Evolutionary conservation across 2,113 vertebrate species (phyloP), one percentile per base, ranked within the genome.

Genomic region (Chaenocephalus aceratus): DNA sequence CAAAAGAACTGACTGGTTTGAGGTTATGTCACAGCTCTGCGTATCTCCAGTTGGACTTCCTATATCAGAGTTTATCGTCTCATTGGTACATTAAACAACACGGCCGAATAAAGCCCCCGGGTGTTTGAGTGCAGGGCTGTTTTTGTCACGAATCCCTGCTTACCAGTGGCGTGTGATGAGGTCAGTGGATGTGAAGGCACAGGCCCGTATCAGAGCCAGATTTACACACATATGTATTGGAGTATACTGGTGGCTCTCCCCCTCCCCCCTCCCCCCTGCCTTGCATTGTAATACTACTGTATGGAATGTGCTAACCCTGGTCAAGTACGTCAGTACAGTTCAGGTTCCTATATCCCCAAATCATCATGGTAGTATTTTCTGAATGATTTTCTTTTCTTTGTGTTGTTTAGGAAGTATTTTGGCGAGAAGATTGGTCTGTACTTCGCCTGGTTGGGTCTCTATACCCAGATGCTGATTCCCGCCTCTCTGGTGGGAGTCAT

Each of bases 341-440:
- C 23, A 60, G 57, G 4, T 51, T 65, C 10, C 2, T 1, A 5
- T 66, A 10, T 46, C 23, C 11, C 60, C 46, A 49, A 18, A 16
- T 1, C 30, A 53, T 41, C 2, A 45, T 54, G 3, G 3, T 15
- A 14, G 3, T 34, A 51, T 48, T 61, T 4, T 46, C 7, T 64
- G 5, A 57, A 5, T 11, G 0, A 49, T 34, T 53, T 72, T 4
- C 3, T 23, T 72, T 49, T 36, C 6, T 71, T 70, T 64, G 18
- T 87, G 67, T 75, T 82, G 52, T 84, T 41, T 72, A 99, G 98
- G 93, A 99, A 99, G 94, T 99, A 99, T 69, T 99, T 99, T 52
- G 98, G 98, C 3, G 98, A 99, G 94, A 99, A 99, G 95, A 98
- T 99, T 0, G 98, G 97, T 18, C 93, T 99, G 5, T 99, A 99